Evolutionary conservation across 2,113 vertebrate genomes (phyloP), one percentile per base, ranked within the genome.

Genomic region (Hydrochoerus hydrochaeris): DNA sequence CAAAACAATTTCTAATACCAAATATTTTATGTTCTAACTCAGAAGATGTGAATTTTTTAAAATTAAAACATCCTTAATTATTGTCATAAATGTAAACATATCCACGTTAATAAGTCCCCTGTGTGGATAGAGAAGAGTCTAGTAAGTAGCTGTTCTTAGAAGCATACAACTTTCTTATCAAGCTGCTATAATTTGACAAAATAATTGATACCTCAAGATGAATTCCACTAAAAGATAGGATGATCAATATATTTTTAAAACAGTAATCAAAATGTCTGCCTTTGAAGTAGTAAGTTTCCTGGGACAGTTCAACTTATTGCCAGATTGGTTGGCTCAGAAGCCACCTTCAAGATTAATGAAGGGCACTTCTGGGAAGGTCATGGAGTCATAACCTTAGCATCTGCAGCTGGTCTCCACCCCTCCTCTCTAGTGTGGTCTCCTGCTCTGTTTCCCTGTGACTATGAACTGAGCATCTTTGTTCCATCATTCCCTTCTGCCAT

Each of bases 61-160:
- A 78, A 95, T 92, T 87, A 12, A 30, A 84, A n/a, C 52, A 91
- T 49, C 87, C 38, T 94, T 95, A 26, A 62, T 80, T 83, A 44
- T 75, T 78, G 57, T 84, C 44, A 75, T 60, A 71, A 94, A 82
- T 69, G 32, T 86, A 95, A 92, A 81, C 38, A 81, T 67, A 20
- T 17, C 20, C 65, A 49, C 32, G 58, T 49, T 58, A 94, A 75
- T 63, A 84, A 69, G 58, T 83, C 30, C 75, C 26, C 2, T 62
- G 19, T 49, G 41, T 78, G 52, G 22, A n/a, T 80, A 3, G 41
- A 46, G 60, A 1, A 26, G 16, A 46, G 11, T 91, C 62, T 78
- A 38, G 30, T n/a, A 87, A 77, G 30, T 67, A 60, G 32, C 41
- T 32, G 62, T 71, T 95, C 57, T 81, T 81, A 35, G 84, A 88